Percentiles rank a stretch among this genome's conserved stretches.
phyloP scores from a whole-genome alignment of 2,113 vertebrate species.

The Trematocara marginatum region DNA sequence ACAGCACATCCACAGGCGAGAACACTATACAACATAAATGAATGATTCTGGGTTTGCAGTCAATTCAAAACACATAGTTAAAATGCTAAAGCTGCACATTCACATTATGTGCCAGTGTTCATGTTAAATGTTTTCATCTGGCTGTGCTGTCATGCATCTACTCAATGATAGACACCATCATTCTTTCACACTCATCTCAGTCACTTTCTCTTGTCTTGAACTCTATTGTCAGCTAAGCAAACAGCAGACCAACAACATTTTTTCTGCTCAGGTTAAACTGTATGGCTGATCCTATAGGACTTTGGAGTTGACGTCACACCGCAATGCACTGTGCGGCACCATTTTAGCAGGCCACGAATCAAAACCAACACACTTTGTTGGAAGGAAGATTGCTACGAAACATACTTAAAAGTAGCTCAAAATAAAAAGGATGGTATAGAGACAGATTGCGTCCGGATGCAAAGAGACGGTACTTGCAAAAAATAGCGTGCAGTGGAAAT shows the following conservation, averaged over 20 bases:
- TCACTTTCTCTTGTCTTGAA: not conserved
- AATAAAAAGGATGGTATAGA: fast-evolving
- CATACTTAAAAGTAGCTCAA: not conserved
- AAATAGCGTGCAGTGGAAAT: not conserved
- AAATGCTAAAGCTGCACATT: not conserved
- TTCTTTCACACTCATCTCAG: not conserved
- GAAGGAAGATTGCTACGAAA: not conserved
- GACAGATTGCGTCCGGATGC: not conserved
- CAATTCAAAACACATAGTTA: not conserved
- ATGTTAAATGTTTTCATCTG: not conserved
- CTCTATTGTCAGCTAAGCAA: not conserved
- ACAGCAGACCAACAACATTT: not conserved
- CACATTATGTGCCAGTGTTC: not conserved
- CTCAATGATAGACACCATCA: not conserved
- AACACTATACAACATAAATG: not conserved
- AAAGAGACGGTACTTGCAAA: not conserved
- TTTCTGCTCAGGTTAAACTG: not conserved
- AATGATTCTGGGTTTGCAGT: not conserved
- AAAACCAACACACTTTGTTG: no score
- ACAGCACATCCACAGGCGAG: not conserved
- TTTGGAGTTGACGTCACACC: no score
- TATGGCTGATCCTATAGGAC: not conserved
- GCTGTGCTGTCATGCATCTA: not conserved
- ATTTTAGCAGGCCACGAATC: no score
- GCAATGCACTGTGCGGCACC: no score